Percentiles rank a stretch among this genome's conserved stretches.
Evolutionary conservation across 2,888 invertebrate species (phyloP).

Genomic region (Andrena fulva): DNA sequence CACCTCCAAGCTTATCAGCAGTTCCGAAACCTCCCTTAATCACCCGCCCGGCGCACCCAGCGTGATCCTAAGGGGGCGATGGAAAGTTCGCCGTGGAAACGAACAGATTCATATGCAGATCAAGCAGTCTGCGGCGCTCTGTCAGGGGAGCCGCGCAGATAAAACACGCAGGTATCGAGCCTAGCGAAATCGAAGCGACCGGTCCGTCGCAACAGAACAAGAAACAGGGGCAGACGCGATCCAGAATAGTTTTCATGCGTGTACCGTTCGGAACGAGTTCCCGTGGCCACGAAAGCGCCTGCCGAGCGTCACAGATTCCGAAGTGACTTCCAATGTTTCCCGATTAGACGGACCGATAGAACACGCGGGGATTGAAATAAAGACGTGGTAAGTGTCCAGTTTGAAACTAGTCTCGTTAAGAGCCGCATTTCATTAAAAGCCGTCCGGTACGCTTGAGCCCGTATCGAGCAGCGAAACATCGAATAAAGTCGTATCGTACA

Average conservation of each 20-base stretch:
- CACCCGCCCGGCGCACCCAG: background rate
- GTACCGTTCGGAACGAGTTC: slow-evolving; percentile 14
- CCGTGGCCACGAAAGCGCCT: slow-evolving; percentile 18
- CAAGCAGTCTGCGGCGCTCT: slow-evolving; percentile 6
- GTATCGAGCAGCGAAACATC: slow-evolving; percentile 32
- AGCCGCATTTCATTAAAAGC: slow-evolving; percentile 48
- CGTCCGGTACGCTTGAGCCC: slow-evolving; percentile 11
- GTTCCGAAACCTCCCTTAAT: too few relatives aligned
- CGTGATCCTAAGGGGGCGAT: background rate
- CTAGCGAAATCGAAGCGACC: slow-evolving; percentile 28
- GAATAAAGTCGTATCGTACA: slow-evolving; percentile 39
- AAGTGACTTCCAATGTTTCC: background rate
- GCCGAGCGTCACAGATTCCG: slow-evolving; percentile 7
- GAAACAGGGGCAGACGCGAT: slow-evolving; percentile 18
- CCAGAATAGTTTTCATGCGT: slow-evolving; percentile 6
- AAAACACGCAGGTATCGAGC: slow-evolving; percentile 12
- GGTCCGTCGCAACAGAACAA: slow-evolving; percentile 23
- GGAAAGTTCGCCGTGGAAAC: background rate
- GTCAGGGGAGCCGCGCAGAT: slow-evolving; percentile 1
- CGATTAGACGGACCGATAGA: slow-evolving; percentile 43
- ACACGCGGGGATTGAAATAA: slow-evolving; percentile 44
- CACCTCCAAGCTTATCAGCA: too few relatives aligned
- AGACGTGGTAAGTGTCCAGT: slow-evolving; percentile 36
- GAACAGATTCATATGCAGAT: slow-evolving; percentile 41
- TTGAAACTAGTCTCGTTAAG: slow-evolving; percentile 45